These are phyloP conservation scores for Leucophenga varia DNA, from an alignment of 1,140 invertebrate species.

Conservation along the genomic window DNA sequence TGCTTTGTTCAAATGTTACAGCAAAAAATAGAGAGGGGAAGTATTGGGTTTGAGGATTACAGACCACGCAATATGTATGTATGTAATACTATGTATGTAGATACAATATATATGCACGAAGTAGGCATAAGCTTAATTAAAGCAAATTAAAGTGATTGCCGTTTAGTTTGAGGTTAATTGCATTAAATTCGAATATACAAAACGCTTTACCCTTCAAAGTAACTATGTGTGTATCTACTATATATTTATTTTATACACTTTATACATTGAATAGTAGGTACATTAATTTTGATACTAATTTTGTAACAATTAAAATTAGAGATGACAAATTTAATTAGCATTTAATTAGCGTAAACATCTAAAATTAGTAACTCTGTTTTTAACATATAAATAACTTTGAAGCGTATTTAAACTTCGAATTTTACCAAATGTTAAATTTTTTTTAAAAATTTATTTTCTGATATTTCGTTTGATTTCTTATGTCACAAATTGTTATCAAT, in stretches of 20 bases:
- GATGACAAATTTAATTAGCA: neutral
- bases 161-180: slow-evolving; percentile 54
- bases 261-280: neutral
- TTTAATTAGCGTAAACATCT: neutral
- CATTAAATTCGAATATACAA: slow-evolving; percentile 41
- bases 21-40: too few relatives aligned
- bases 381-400: too few relatives aligned
- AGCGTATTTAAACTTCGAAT: too few relatives aligned
- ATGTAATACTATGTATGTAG: too few relatives aligned
- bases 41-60: too few relatives aligned
- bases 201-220: neutral
- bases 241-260: neutral
- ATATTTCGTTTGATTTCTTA: too few relatives aligned
- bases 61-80: too few relatives aligned
- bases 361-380: neutral
- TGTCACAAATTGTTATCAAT: too few relatives aligned
- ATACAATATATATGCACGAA: too few relatives aligned
- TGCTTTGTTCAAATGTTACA: too few relatives aligned
- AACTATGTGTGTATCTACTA: neutral
- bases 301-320: neutral
- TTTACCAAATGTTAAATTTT: too few relatives aligned
- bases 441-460: too few relatives aligned
- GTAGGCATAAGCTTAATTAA: slow-evolving; percentile 42
- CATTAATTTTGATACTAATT: neutral
- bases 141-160: slow-evolving; percentile 54